Conservation (phyloP, 2,888 invertebrate genomes). For the Tetrapedia diversipes region DNA sequence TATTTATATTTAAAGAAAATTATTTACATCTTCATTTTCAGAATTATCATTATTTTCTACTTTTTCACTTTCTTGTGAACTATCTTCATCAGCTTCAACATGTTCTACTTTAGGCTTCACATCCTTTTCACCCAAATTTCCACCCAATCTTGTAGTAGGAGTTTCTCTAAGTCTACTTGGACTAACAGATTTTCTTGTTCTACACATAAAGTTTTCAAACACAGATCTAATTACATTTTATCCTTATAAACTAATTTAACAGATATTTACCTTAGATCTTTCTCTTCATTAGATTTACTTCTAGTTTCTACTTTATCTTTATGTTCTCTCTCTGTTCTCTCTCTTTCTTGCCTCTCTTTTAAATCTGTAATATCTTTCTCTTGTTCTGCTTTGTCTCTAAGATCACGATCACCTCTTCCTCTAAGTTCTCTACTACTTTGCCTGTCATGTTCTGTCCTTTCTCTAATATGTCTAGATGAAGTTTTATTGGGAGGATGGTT, state of each 20-base stretch:
- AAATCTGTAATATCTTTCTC: slow-evolving; percentile 74
- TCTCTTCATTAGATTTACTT: slow-evolving; percentile 76
- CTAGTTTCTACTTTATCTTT: slow-evolving; percentile 74
- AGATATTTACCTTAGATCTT: slow-evolving; percentile 72
- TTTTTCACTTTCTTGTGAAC: slow-evolving; percentile 79
- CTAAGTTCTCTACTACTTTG: slow-evolving; percentile 69
- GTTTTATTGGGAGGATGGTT: slow-evolving; percentile 80
- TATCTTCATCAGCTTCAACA: slow-evolving; percentile 75
- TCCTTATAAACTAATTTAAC: slow-evolving; percentile 9
- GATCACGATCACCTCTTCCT: slow-evolving; percentile 70
- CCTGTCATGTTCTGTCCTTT: slow-evolving; percentile 72
- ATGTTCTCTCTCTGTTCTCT: slow-evolving; percentile 67
- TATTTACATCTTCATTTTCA: slow-evolving; percentile 78
- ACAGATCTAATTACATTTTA: neutral
- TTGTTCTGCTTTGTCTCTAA: slow-evolving; percentile 72
- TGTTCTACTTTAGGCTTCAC: slow-evolving; percentile 74
- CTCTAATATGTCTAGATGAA: slow-evolving; percentile 76
- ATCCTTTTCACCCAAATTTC: slow-evolving; percentile 75
- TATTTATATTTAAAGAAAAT: slow-evolving; percentile 2
- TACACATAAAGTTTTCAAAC: slow-evolving; percentile 40
- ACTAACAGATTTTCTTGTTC: slow-evolving; percentile 76
- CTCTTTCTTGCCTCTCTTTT: slow-evolving; percentile 70
- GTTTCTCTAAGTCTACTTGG: slow-evolving; percentile 78
- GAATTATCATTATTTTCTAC: slow-evolving; percentile 80
- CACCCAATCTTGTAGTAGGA: slow-evolving; percentile 79